A percentile compares a stretch with the other conserved stretches of the same genome.
phyloP scores from a whole-genome alignment of 2,113 vertebrate genomes.

The Cheirogaleus medius region DNA sequence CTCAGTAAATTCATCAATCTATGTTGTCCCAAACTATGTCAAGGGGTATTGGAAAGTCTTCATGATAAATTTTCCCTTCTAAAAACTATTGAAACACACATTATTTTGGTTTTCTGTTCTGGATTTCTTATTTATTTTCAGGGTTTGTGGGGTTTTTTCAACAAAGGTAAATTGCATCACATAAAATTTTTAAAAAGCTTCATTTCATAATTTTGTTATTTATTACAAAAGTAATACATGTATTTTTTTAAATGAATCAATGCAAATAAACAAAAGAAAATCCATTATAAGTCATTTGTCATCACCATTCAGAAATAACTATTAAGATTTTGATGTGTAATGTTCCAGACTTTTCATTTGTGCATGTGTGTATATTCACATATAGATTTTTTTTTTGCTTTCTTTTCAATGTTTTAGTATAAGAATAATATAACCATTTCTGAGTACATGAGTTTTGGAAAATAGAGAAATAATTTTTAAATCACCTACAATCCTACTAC shows the following conservation, averaged over 20 bases:
- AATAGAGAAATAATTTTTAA: constrained; percentile 25
- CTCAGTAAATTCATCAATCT: background rate
- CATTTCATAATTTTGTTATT: background rate
- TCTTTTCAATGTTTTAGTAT: background rate
- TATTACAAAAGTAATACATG: background rate
- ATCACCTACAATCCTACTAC: background rate
- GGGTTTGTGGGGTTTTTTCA: background rate
- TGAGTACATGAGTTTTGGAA: background rate
- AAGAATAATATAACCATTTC: background rate
- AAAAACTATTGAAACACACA: background rate
- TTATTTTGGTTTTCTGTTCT: background rate
- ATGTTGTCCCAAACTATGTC: background rate
- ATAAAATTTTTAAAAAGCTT: background rate
- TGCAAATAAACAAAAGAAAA: background rate
- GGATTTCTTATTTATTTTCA: background rate
- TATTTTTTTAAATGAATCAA: background rate
- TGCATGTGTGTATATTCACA: background rate
- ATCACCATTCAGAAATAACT: background rate
- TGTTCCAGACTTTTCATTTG: background rate
- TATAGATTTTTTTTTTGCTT: background rate
- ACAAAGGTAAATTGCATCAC: background rate
- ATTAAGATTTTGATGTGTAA: constrained; percentile 7
- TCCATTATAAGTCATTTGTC: background rate
- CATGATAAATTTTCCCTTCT: background rate
- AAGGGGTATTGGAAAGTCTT: background rate